Base-by-base conservation (phyloP, 2,113 vertebrate genomes). In the Arenaria interpres region DNA sequence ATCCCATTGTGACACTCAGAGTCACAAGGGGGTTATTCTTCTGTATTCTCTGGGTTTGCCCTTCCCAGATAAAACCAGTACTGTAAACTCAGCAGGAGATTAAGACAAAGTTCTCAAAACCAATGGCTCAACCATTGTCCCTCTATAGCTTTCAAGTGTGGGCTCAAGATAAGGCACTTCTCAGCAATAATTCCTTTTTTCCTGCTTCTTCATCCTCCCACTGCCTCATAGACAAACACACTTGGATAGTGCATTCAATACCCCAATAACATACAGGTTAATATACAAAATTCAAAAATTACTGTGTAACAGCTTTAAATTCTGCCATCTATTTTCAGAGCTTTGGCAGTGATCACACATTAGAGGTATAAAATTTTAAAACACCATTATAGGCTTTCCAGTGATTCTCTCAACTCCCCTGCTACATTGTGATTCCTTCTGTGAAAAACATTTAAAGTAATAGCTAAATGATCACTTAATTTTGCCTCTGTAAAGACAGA, bases 31-130 rank as follows among this genome's bases (percentile, higher is more conserved):
- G 32, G 48, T 56, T 85, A 62, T 72, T 95, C 64, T 94, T 96
- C 80, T 95, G 86, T 56, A 30, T 84, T 95, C 85, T 43, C 43
- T 78, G 83, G 76, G 64, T 57, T 96, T 90, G 86, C 30, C 76
- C 80, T 93, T 87, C 80, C 88, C 39, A 89, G 95, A 96, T 94
- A 96, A 97, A 92, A 66, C 80, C 83, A 35, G 51, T 64, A 41
- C 86, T 90, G 92, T 96, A 93, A 95, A 94, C 95, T 96, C 74
- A 91, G 86, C 83, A 85, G 57, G 83, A 97, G 83, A 96, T 94
- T 86, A 97, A 89, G 54, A 43, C 89, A 63, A 83, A 94, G 71
- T 93, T 89, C 87, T 85, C 81, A 79, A 90, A 96, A 68, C 62
- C 77, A 91, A 82, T 85, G 81, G 93, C 54, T 96, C 50, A 85